These are phyloP conservation scores for Atherinomorus stipes DNA, from an alignment of 2,113 vertebrate genomes.

Conservation along the genomic window DNA sequence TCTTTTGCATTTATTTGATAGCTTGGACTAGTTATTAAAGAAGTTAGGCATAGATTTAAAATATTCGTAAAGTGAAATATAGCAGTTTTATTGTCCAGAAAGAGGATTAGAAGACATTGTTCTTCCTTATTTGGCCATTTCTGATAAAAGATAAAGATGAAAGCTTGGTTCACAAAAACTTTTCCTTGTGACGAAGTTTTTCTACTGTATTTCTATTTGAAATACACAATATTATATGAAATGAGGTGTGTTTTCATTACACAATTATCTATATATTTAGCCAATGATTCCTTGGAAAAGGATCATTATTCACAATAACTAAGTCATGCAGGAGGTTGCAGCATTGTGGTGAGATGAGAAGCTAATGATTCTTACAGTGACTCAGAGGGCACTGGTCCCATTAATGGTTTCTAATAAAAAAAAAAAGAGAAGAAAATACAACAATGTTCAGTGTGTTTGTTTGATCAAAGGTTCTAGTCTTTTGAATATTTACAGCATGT, in stretches of 20 bases:
- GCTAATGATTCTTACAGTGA: background rate
- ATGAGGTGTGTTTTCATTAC: background rate
- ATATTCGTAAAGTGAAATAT: background rate
- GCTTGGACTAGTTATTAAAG: background rate
- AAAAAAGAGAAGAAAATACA: background rate
- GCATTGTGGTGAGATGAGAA: background rate
- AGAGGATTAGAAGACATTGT: no score
- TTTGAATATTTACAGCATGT: slow-evolving; percentile 22
- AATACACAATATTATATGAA: slow-evolving; percentile 1
- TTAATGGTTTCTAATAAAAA: background rate
- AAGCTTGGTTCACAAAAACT: background rate
- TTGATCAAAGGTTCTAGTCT: background rate
- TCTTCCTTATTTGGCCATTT: background rate
- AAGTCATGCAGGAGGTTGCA: background rate
- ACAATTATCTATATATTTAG: slow-evolving; percentile 11
- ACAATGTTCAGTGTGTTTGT: background rate
- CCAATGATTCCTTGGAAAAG: slow-evolving; percentile 18
- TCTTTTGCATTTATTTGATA: background rate
- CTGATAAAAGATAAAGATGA: background rate
- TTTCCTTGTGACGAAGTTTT: background rate
- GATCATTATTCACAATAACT: background rate
- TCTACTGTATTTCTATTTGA: no score
- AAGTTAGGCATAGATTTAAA: background rate
- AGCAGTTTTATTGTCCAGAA: no score
- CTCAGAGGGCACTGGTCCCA: background rate